Conservation (phyloP, 2,888 invertebrate species). For the Agrilus cyanescens region DNA sequence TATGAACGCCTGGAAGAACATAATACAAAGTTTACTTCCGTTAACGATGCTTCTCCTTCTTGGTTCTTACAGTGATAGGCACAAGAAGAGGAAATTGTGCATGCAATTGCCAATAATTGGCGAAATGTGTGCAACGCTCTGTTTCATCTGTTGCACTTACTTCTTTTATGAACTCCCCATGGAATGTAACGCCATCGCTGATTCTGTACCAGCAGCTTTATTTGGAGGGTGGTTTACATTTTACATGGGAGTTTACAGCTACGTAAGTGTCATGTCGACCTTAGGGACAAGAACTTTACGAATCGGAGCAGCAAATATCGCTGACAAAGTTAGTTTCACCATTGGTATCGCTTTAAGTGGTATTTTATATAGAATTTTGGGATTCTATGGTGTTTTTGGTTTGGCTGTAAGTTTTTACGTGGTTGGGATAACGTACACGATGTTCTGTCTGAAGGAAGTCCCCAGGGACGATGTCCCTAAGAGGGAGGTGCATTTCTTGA, state of each 20-base stretch:
- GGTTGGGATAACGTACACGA: constrained; percentile 19
- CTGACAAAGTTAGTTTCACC: constrained; percentile 41
- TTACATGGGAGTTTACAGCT: constrained; percentile 46
- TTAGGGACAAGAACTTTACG: constrained; percentile 44
- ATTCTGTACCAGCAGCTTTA: constrained; percentile 40
- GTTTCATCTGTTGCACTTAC: constrained; percentile 40
- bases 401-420: constrained; percentile 18
- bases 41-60: constrained; percentile 63
- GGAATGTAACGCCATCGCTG: constrained; percentile 39
- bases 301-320: constrained; percentile 45
- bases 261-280: constrained; percentile 46
- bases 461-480: constrained; percentile 37
- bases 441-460: constrained; percentile 19
- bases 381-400: constrained; percentile 24
- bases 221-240: constrained; percentile 45
- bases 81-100: constrained; percentile 56
- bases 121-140: constrained; percentile 45
- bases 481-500: constrained; percentile 34
- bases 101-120: constrained; percentile 67
- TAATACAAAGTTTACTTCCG: constrained; percentile 66
- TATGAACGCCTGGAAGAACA: constrained; percentile 71
- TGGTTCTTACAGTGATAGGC: constrained; percentile 59
- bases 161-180: constrained; percentile 42
- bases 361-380: constrained; percentile 33
- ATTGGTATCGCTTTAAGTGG: constrained; percentile 40